Conservation (phyloP, 2,113 vertebrate genomes). For the Oncorhynchus gorbuscha region DNA sequence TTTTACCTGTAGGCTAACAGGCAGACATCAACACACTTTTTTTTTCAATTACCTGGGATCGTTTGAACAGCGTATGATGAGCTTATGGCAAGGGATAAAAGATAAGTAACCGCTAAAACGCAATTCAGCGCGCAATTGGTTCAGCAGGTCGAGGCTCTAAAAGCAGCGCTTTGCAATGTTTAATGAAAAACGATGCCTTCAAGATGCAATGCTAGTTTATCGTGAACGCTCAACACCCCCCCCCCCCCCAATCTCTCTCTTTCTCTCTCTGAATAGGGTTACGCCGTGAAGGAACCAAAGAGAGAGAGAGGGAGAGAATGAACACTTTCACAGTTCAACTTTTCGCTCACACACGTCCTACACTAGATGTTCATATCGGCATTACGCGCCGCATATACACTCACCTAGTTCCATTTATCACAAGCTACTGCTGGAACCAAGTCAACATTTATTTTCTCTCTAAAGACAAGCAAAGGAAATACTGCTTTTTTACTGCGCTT, state of each 20-base stretch:
- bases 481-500: neutral
- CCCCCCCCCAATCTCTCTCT: neutral
- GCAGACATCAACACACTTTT: neutral
- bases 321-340: conserved; percentile 16
- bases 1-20: neutral
- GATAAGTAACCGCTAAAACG: too few relatives aligned
- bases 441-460: neutral
- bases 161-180: too few relatives aligned
- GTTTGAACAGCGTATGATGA: neutral
- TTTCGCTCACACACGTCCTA: neutral
- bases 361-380: neutral
- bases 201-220: neutral
- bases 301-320: neutral
- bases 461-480: neutral
- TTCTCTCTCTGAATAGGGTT: neutral
- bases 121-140: neutral
- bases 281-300: neutral
- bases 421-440: neutral
- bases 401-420: neutral
- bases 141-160: neutral
- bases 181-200: conserved; percentile 15
- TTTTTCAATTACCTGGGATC: neutral
- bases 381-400: conserved; percentile 2
- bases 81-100: too few relatives aligned
- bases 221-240: neutral